Evolutionary conservation across 2,888 invertebrate species (phyloP).

Genomic region (Branchipolynoe longqiensis): DNA sequence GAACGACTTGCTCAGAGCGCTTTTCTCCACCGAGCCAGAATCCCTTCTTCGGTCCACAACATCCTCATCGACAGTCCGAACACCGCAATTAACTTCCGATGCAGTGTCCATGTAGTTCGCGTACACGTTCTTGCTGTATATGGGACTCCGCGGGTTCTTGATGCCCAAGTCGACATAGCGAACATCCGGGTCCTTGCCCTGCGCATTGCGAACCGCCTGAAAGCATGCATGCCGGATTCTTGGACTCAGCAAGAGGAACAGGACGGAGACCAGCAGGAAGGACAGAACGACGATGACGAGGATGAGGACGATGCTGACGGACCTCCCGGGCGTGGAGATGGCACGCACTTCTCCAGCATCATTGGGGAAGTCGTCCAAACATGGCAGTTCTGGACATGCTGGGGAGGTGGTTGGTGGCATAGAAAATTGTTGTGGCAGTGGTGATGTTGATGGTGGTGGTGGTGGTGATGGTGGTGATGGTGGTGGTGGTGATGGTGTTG

Average conservation of each 20-base stretch:
- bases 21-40: neutral
- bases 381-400: constrained; percentile 86
- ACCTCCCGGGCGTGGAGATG: neutral
- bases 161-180: constrained; percentile 48
- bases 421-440: too few species aligned
- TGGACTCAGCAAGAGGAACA: neutral
- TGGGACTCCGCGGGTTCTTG: constrained; percentile 46
- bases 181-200: constrained; percentile 33
- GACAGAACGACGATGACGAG: neutral
- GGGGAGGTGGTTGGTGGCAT: constrained; percentile 85
- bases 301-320: neutral
- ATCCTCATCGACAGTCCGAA: neutral
- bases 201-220: neutral
- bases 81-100: neutral
- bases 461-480: too few species aligned
- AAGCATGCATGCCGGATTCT: neutral
- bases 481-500: too few species aligned
- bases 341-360: too few species aligned
- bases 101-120: constrained; percentile 14
- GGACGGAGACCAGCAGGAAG: neutral
- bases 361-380: constrained; percentile 55
- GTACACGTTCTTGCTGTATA: constrained; percentile 58
- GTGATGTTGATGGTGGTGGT: too few species aligned
- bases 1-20: constrained; percentile 10
- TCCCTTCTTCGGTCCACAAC: neutral